Evolutionary conservation across 92 coral and sea anemone species (phyloP).

Genomic region (Desmophyllum pertusum): DNA sequence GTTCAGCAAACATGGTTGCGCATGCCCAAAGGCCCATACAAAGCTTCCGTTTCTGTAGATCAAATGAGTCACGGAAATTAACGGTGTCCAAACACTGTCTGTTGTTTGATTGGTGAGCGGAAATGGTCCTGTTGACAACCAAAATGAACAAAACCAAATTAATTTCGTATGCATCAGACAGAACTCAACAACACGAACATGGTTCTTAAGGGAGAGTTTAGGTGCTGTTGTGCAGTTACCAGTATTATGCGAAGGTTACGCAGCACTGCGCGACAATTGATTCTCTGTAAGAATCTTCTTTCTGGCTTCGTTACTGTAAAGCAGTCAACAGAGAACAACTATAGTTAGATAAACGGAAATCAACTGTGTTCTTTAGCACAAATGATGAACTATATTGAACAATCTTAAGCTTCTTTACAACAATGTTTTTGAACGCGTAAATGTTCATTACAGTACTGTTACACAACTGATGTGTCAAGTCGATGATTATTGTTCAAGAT

Average conservation of each 20-base stretch:
- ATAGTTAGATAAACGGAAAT: background rate
- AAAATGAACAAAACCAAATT: constrained; percentile 18
- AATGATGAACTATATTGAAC: background rate
- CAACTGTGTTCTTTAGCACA: constrained; percentile 1
- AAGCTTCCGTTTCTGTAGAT: background rate
- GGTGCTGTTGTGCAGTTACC: background rate
- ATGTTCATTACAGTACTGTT: constrained; percentile 31
- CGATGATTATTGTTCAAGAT: constrained; percentile 17
- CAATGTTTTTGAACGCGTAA: constrained; percentile 20
- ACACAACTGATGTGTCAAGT: constrained; percentile 18
- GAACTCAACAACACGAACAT: background rate
- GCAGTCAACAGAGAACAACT: background rate
- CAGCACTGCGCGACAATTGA: background rate
- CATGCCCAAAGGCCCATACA: background rate
- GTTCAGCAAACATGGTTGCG: background rate
- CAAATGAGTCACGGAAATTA: constrained; percentile 13
- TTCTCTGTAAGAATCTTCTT: background rate
- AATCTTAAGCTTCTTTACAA: constrained; percentile 12
- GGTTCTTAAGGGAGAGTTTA: background rate
- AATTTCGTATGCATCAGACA: background rate
- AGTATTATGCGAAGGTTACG: background rate
- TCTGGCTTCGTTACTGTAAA: background rate
- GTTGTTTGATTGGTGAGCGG: constrained; percentile 21
- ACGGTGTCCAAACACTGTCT: constrained; percentile 30
- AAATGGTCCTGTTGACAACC: constrained; percentile 39